These are phyloP conservation scores for Polypterus bichir DNA, from an alignment of 2,113 vertebrate genomes.

Conservation along the genomic window DNA sequence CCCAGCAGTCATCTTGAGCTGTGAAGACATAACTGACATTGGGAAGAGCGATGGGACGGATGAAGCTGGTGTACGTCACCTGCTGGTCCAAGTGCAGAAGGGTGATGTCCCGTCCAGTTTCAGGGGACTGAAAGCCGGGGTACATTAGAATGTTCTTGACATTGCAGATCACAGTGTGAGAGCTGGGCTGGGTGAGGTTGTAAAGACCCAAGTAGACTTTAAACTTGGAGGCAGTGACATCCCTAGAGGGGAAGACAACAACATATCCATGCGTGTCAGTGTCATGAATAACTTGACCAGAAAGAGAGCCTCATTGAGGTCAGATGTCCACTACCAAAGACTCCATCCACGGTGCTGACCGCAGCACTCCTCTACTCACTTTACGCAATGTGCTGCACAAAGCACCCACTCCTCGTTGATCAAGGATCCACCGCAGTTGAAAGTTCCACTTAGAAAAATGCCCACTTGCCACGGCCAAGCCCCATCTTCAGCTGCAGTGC, in stretches of 20 bases:
- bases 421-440: conserved; percentile 8
- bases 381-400: conserved; percentile 11
- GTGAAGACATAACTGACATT: too few relatives aligned
- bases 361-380: conserved; percentile 1
- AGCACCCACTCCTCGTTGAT: neutral
- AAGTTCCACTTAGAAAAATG: neutral
- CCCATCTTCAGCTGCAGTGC: neutral
- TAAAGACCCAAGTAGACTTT: neutral
- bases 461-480: conserved; percentile 5
- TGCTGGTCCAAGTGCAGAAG: too few relatives aligned
- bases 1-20: too few relatives aligned
- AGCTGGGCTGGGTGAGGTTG: neutral
- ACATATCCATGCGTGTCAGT: neutral
- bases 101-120: too few relatives aligned
- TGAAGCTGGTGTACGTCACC: too few relatives aligned
- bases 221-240: neutral
- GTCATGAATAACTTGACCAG: neutral
- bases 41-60: too few relatives aligned
- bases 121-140: neutral
- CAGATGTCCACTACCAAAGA: too few relatives aligned
- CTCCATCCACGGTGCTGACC: neutral
- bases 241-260: neutral
- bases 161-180: neutral
- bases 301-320: neutral
- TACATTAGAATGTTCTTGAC: neutral